These are phyloP conservation scores for Cephus spinipes DNA, from an alignment of 2,888 invertebrate species.

Conservation along the genomic window DNA sequence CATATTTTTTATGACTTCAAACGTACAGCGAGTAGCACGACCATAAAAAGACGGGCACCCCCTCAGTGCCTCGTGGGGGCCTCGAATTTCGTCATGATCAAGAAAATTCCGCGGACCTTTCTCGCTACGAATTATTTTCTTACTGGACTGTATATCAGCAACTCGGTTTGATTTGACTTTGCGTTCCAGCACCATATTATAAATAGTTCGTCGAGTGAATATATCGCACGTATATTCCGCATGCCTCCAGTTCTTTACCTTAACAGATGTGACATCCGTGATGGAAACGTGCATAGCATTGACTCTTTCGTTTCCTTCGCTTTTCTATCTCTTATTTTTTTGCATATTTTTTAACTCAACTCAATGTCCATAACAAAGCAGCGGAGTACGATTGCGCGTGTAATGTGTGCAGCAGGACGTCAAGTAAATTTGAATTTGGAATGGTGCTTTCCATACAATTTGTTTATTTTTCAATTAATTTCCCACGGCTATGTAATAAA, in stretches of 20 bases:
- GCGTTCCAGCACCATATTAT: slow-evolving; percentile 11
- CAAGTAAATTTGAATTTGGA: not conserved
- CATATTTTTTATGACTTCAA: not conserved
- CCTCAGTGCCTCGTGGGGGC: not conserved
- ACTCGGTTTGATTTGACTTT: not conserved
- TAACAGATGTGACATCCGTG: slow-evolving; percentile 39
- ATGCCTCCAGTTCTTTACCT: slow-evolving; percentile 14
- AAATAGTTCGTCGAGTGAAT: slow-evolving; percentile 32
- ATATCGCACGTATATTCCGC: slow-evolving; percentile 23
- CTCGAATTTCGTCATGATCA: not conserved
- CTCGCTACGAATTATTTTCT: slow-evolving; percentile 7
- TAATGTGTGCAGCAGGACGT: not conserved
- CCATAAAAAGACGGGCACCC: not conserved
- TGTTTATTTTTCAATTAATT: not conserved
- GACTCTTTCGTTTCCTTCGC: not conserved
- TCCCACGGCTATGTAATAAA: not conserved
- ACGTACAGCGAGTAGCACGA: not conserved
- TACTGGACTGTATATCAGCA: not conserved
- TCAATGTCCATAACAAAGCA: not conserved
- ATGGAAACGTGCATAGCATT: slow-evolving; percentile 33
- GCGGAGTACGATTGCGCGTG: not conserved
- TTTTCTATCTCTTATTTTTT: not conserved
- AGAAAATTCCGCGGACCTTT: not conserved
- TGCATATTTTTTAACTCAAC: not conserved
- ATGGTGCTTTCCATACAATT: not conserved